Evolutionary conservation across 1,140 invertebrate genomes (phyloP).

Genomic region (Drosophila melanica): DNA sequence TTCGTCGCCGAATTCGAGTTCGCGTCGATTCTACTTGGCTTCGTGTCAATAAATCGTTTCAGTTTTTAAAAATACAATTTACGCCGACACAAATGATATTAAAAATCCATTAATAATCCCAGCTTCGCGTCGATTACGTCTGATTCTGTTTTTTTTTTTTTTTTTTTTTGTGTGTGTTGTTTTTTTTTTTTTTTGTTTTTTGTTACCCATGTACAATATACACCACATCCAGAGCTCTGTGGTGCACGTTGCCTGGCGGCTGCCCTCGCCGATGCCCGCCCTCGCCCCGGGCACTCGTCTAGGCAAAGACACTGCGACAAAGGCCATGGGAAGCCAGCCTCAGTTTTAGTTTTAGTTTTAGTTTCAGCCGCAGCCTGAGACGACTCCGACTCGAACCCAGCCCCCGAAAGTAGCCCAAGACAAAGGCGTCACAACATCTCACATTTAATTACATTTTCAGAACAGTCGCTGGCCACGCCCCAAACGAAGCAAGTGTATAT

Average conservation of each 20-base stretch:
- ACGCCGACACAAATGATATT: constrained; percentile 81
- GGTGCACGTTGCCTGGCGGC: constrained; percentile 1
- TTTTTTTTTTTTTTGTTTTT: background rate
- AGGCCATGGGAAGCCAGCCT: constrained; percentile 56
- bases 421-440: constrained; percentile 77
- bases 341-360: background rate
- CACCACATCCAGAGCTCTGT: no score
- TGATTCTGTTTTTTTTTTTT: constrained; percentile 24
- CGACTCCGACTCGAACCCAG: no score
- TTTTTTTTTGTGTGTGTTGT: no score
- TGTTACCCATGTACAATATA: background rate
- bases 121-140: constrained; percentile 64
- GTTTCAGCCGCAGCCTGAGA: background rate
- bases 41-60: constrained; percentile 82
- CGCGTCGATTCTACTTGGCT: constrained; percentile 68
- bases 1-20: constrained; percentile 3
- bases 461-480: constrained; percentile 45
- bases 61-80: constrained; percentile 72
- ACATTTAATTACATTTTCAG: constrained; percentile 70
- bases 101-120: constrained; percentile 82
- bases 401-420: constrained; percentile 14
- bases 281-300: constrained; percentile 12
- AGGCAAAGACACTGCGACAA: constrained; percentile 25
- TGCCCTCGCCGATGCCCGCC: background rate
- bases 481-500: background rate